phyloP scores from a whole-genome alignment of 2,888 invertebrate genomes.

The Drosophila mercatorum region DNA sequence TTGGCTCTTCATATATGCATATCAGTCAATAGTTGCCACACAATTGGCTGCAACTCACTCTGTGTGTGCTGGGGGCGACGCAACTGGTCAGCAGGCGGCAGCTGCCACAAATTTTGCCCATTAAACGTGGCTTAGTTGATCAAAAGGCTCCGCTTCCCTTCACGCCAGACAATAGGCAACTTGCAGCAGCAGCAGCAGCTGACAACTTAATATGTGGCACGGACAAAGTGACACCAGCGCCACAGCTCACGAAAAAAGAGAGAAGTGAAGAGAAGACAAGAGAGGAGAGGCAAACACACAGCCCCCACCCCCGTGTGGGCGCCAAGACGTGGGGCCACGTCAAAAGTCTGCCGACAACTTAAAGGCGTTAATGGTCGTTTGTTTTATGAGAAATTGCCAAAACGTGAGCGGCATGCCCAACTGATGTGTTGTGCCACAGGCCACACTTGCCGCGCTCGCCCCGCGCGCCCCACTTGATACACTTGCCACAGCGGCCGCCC shows the following conservation, averaged over 20 bases:
- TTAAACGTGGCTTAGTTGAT: slow-evolving; percentile 73
- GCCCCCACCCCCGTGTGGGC: background rate
- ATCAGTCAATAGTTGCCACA: slow-evolving; percentile 56
- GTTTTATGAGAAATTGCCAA: slow-evolving; percentile 85
- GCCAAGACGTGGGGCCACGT: slow-evolving; percentile 37
- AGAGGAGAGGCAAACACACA: slow-evolving; percentile 12
- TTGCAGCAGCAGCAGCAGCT: slow-evolving; percentile 37
- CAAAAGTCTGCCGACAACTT: slow-evolving; percentile 77
- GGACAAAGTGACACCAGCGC: slow-evolving; percentile 68
- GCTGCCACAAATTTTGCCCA: slow-evolving; percentile 45
- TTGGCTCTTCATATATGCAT: slow-evolving; percentile 45
- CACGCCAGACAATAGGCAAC: slow-evolving; percentile 28
- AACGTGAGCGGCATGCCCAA: slow-evolving; percentile 82
- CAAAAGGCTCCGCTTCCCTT: slow-evolving; percentile 38
- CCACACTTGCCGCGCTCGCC: slow-evolving; percentile 22
- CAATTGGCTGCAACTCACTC: slow-evolving; percentile 6
- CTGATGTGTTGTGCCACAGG: slow-evolving; percentile 26
- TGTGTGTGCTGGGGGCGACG: slow-evolving; percentile 13
- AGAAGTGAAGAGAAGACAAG: background rate
- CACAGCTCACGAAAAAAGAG: slow-evolving; percentile 2
- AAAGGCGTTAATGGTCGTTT: slow-evolving; percentile 84
- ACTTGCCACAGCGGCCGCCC: slow-evolving; percentile 19
- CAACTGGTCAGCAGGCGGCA: slow-evolving; percentile 48
- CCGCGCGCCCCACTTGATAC: background rate
- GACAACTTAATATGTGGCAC: slow-evolving; percentile 78